Evolutionary conservation across 2,113 vertebrate species (phyloP), one percentile per base, ranked within the genome.

Genomic region (Calcarius ornatus): DNA sequence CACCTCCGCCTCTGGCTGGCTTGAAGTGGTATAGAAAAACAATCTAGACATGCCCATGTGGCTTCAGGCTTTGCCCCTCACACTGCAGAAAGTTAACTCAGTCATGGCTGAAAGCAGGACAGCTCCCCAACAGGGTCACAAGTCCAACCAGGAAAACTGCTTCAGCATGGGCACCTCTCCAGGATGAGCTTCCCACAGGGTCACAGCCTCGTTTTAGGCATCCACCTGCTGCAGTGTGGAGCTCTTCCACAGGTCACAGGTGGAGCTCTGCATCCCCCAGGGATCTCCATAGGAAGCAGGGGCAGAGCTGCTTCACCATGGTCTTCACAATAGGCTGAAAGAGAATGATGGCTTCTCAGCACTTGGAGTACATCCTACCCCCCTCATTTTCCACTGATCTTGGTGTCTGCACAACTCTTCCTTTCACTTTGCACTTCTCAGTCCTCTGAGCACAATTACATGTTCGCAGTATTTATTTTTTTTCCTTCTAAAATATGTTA

Each of bases 211-310:
- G 22, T 50, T 57, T 50, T 13, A 37, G 61, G 27, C 27, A 50
- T 35, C 27, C 31, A 33, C 14, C 22, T 77, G 33, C 37, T 37
- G 12, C 10, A 11, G 21, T 5, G 4, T 8, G 31, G 27, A 27
- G 22, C 9, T 68, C 21, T 25, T 77, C 27, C 33, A 51, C 2
- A 12, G 37, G 27, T 19, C 0, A 0, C 22, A 35, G 18, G 33
- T 33, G 27, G 18, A 43, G 31, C 16, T 66, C 25, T 59, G 37
- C 14, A 50, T 31, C 25, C 16, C 19, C 9, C 31, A 18, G 3
- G 3, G 21, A 18, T 43, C 11, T 25, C 37, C 37, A 18, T 11
- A 11, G 21, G 27, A 37, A 51, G 27, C 17, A 37, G 25, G 40
- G 37, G 5, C 21, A 68, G 4, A 68, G 6, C 13, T 66, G 16